Conservation (phyloP, 2,888 invertebrate genomes). For the Cephus runcator region DNA sequence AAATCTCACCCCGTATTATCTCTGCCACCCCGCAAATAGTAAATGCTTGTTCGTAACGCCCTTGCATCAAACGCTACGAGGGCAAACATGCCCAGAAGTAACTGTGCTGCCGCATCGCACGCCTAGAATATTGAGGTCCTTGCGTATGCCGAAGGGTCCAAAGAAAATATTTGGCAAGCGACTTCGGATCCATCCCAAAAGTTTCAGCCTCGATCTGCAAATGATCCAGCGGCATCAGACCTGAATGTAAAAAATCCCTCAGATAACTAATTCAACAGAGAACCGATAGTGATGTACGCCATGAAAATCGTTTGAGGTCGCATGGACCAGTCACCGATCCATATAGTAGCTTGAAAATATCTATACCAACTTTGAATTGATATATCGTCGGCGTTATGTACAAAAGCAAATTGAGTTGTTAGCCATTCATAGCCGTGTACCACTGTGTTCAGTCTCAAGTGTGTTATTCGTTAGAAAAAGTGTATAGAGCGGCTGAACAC, state of each 20-base stretch:
- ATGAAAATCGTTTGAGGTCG: too few relatives aligned
- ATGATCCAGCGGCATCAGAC: not conserved
- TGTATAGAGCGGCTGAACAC: not conserved
- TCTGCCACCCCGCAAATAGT: constrained; percentile 54
- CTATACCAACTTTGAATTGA: not conserved
- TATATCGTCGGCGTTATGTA: not conserved
- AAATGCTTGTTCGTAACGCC: constrained; percentile 54
- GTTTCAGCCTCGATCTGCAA: not conserved
- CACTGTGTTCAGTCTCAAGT: not conserved
- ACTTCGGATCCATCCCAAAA: not conserved
- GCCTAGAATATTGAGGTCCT: not conserved
- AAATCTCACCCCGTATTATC: constrained; percentile 57
- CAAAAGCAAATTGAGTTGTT: not conserved
- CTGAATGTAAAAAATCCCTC: not conserved
- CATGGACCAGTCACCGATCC: not conserved
- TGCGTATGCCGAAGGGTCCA: not conserved
- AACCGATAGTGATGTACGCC: not conserved
- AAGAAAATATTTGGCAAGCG: constrained; percentile 15
- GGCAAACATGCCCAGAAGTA: constrained; percentile 4
- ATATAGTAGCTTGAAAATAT: not conserved
- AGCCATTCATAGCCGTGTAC: not conserved
- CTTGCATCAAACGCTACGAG: constrained; percentile 21
- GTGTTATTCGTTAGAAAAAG: not conserved
- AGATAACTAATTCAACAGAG: not conserved
- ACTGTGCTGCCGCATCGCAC: not conserved